Percentiles rank a stretch among this genome's conserved stretches.
Evolutionary conservation across 2,888 invertebrate species (phyloP).

Genomic region (Aleiodes leptofemur): DNA sequence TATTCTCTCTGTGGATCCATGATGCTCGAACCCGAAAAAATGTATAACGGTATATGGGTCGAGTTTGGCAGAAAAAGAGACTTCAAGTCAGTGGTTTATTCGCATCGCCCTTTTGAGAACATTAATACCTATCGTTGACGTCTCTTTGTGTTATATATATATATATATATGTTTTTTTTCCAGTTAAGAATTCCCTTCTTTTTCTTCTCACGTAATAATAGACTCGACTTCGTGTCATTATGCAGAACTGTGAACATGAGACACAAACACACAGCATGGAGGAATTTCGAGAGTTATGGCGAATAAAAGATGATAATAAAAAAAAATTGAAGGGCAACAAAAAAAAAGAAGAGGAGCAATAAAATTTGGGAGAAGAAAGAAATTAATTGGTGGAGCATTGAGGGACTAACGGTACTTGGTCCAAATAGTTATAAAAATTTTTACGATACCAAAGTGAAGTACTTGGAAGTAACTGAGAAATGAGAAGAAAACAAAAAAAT

Average conservation of each 20-base stretch:
- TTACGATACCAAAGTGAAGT: slow-evolving; percentile 31
- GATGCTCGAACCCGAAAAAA: slow-evolving; percentile 17
- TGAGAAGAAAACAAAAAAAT: not conserved
- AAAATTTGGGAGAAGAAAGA: slow-evolving; percentile 1
- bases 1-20: not conserved
- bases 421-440: slow-evolving; percentile 38
- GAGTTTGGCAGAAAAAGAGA: not conserved
- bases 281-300: not conserved
- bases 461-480: slow-evolving; percentile 28
- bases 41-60: slow-evolving; percentile 33
- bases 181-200: too few species aligned
- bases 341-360: not conserved
- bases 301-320: too few species aligned
- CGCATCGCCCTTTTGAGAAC: slow-evolving; percentile 4
- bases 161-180: not conserved
- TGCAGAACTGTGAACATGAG: slow-evolving; percentile 4
- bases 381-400: slow-evolving; percentile 15
- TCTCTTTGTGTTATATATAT: not conserved
- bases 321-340: not conserved
- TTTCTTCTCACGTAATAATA: slow-evolving; percentile 14
- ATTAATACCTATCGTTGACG: slow-evolving; percentile 21
- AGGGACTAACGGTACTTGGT: slow-evolving; percentile 39
- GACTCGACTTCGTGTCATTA: slow-evolving; percentile 16
- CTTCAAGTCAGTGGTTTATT: slow-evolving; percentile 13
- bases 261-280: not conserved